Conservation (phyloP, 2,888 invertebrate genomes). For the Nomada hirtipes region DNA sequence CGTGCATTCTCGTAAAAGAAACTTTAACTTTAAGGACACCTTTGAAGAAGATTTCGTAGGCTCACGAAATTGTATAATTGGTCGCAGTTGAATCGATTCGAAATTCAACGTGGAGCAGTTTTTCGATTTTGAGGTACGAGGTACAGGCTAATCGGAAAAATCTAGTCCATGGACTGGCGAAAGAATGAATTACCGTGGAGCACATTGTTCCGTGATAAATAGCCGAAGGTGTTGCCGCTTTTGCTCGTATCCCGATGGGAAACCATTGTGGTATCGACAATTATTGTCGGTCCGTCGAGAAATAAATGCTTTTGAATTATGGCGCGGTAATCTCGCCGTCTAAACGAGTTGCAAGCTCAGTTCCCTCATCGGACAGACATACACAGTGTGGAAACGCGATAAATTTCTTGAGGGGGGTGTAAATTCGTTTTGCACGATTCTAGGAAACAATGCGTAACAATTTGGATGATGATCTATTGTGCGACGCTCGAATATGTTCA, state of each 20-base stretch:
- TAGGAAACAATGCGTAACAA: neutral
- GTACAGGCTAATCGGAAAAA: neutral
- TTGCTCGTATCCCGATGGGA: slow-evolving; percentile 4
- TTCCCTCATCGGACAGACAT: neutral
- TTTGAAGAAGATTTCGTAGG: too few relatives aligned
- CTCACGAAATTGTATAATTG: neutral
- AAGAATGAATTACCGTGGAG: slow-evolving; percentile 38
- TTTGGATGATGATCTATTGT: neutral
- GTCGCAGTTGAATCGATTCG: neutral
- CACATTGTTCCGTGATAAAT: slow-evolving; percentile 35
- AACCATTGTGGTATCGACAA: slow-evolving; percentile 24
- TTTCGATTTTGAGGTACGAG: slow-evolving; percentile 34
- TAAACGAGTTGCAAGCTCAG: neutral
- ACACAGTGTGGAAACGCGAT: neutral
- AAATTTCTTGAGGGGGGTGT: slow-evolving; percentile 5
- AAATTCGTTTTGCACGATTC: neutral
- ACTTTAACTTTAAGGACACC: too few relatives aligned
- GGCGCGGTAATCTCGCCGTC: slow-evolving; percentile 21
- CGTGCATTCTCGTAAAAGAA: too few relatives aligned
- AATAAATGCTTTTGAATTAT: slow-evolving; percentile 48
- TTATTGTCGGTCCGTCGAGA: slow-evolving; percentile 43
- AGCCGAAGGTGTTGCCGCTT: slow-evolving; percentile 17
- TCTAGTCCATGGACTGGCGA: slow-evolving; percentile 23
- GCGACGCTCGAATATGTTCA: neutral
- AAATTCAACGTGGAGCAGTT: neutral